Evolutionary conservation across 1,140 invertebrate species (phyloP), one percentile per base, ranked within the genome.

Genomic region (Adelges cooleyi): DNA sequence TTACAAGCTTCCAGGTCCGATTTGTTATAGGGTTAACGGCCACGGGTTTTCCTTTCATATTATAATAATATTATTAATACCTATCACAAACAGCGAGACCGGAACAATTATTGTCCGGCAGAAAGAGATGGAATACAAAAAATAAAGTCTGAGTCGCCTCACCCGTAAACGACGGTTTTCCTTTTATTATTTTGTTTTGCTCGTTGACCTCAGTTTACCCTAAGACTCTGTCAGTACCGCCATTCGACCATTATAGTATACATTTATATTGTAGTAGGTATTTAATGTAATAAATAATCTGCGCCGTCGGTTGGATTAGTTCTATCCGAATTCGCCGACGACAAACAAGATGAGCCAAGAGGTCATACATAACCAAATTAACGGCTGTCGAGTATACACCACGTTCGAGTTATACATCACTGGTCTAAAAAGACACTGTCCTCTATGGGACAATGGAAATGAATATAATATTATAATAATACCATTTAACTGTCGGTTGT

Each of bases 191-290:
- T n/a, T n/a, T n/a, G n/a, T n/a, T n/a, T n/a, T n/a, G n/a, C n/a
- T n/a, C n/a, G n/a, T n/a, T 54, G 52, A 54, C 52, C 52, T 54
- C 33, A 3, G 52, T 54, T 54, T 38, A 54, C 52, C 52, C 42
- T 23, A 40, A n/a, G 42, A 40, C 52, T n/a, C n/a, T 40, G 18
- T 13, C n/a, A n/a, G n/a, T n/a, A n/a, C n/a, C n/a, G n/a, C n/a
- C n/a, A n/a, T n/a, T n/a, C n/a, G n/a, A n/a, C n/a, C n/a, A n/a
- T 38, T 27, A 10, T 23, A 36, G 11, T n/a, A 54, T 23, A 54
- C 51, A n/a, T 38, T 54, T 22, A 11, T 29, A 36, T 53, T 54
- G 42, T 54, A 40, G 20, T n/a, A n/a, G n/a, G n/a, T 17, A 22
- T 54, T 54, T 54, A 54, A 15, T 54, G 52, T 54, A 22, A n/a